Conservation (phyloP, 2,888 invertebrate species). For the Lydus trimaculatus region DNA sequence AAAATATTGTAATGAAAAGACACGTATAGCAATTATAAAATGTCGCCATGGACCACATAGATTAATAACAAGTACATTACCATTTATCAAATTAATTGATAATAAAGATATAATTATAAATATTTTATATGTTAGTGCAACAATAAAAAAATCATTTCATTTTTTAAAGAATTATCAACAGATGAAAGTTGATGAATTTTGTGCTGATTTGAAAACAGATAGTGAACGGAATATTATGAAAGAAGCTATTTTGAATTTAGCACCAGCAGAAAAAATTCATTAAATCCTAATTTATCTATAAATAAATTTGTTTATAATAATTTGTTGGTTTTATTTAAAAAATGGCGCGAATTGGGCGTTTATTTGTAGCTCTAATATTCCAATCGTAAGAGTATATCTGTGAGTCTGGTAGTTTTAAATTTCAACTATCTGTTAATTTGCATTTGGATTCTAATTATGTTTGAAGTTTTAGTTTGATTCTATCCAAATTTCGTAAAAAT, state of each 20-base stretch:
- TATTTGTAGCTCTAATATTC: not conserved
- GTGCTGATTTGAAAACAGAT: conserved; percentile 68
- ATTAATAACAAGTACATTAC: conserved; percentile 73
- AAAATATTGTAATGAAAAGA: conserved; percentile 81
- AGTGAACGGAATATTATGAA: conserved; percentile 67
- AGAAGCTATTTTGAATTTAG: conserved; percentile 56
- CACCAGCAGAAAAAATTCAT: conserved; percentile 9
- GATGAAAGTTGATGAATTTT: conserved; percentile 69
- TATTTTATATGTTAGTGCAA: conserved; percentile 79
- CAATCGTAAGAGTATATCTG: too few relatives aligned
- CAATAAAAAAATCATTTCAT: conserved; percentile 79
- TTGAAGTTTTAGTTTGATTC: too few relatives aligned
- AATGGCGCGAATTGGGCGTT: not conserved
- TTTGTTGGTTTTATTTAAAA: not conserved
- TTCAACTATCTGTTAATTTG: too few relatives aligned
- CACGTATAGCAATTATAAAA: conserved; percentile 76
- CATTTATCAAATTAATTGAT: conserved; percentile 73
- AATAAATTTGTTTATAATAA: not conserved
- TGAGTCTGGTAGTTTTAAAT: too few relatives aligned
- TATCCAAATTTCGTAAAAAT: too few relatives aligned
- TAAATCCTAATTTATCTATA: not conserved
- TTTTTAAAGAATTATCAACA: conserved; percentile 75
- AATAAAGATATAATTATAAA: conserved; percentile 68
- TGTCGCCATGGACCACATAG: conserved; percentile 78
- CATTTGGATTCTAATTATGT: too few relatives aligned